Conservation (phyloP, 1,140 invertebrate species). For the Drosophila pachea region DNA sequence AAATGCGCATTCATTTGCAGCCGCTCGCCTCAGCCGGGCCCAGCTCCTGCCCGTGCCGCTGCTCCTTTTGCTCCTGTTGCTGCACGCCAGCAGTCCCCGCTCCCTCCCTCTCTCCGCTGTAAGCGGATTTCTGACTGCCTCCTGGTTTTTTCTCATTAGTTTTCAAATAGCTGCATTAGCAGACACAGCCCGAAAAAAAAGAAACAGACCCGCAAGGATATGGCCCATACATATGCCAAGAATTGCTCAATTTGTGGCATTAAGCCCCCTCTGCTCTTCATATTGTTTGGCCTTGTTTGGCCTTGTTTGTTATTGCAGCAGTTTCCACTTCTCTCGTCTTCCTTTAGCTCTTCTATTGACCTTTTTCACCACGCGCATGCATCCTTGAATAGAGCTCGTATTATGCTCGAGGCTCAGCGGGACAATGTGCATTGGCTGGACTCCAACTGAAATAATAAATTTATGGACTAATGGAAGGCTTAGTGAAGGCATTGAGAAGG, state of each 20-base stretch:
- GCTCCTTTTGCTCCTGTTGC: constrained; percentile 4
- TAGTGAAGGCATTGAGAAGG: background rate
- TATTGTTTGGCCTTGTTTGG: constrained; percentile 46
- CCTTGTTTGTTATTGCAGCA: constrained; percentile 52
- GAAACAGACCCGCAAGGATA: constrained; percentile 23
- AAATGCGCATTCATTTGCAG: constrained; percentile 76
- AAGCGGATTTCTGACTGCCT: constrained; percentile 70
- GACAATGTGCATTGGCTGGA: background rate
- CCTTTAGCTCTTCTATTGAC: constrained; percentile 14
- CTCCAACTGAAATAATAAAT: constrained; percentile 29
- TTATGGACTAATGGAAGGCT: constrained; percentile 21
- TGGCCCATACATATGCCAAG: constrained; percentile 42
- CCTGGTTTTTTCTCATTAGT: constrained; percentile 66
- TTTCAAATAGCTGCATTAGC: constrained; percentile 73
- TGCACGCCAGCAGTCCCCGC: background rate
- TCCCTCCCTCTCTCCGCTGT: constrained; percentile 25
- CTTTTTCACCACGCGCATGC: constrained; percentile 28
- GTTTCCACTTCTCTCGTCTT: constrained; percentile 11
- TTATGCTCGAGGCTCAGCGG: constrained; percentile 4
- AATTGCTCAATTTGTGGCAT: constrained; percentile 75
- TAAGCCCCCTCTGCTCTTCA: constrained; percentile 46
- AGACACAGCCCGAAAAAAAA: constrained; percentile 17
- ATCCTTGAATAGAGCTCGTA: constrained; percentile 14
- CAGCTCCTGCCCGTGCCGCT: background rate
- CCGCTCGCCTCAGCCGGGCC: constrained; percentile 28